These are phyloP conservation scores for Psammodynastes pulverulentus DNA, from an alignment of 2,113 vertebrate genomes.

Conservation along the genomic window DNA sequence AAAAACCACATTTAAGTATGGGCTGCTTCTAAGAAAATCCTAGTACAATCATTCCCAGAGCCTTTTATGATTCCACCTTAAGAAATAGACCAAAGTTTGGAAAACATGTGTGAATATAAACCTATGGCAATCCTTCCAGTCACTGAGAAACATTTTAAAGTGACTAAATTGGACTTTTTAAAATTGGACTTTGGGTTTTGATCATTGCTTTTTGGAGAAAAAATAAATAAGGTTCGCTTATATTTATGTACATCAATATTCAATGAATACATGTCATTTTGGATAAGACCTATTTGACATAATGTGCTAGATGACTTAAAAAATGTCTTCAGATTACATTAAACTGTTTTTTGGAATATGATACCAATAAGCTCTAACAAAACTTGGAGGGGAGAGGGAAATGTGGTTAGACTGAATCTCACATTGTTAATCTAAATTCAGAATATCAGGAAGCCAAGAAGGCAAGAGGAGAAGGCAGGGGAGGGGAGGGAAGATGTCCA, in stretches of 20 bases:
- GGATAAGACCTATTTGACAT: not conserved
- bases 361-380: not conserved
- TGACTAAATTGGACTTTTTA: slow-evolving; percentile 21
- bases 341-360: not conserved
- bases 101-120: slow-evolving; percentile 45
- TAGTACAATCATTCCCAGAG: not conserved
- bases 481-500: not conserved
- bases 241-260: not conserved
- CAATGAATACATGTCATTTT: not conserved
- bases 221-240: not conserved
- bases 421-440: not conserved
- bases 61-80: slow-evolving; percentile 26
- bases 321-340: not conserved
- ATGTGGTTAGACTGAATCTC: not conserved
- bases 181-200: slow-evolving; percentile 38
- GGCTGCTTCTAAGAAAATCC: slow-evolving; percentile 31
- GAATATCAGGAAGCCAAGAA: not conserved
- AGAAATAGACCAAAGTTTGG: slow-evolving; percentile 49
- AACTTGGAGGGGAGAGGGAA: not conserved
- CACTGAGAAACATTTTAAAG: slow-evolving; percentile 47
- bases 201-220: slow-evolving; percentile 10
- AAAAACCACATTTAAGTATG: slow-evolving; percentile 9
- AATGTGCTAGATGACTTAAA: not conserved
- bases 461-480: not conserved
- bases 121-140: slow-evolving; percentile 30